Conservation (phyloP, 2,888 invertebrate species). For the Meteorus colon region DNA sequence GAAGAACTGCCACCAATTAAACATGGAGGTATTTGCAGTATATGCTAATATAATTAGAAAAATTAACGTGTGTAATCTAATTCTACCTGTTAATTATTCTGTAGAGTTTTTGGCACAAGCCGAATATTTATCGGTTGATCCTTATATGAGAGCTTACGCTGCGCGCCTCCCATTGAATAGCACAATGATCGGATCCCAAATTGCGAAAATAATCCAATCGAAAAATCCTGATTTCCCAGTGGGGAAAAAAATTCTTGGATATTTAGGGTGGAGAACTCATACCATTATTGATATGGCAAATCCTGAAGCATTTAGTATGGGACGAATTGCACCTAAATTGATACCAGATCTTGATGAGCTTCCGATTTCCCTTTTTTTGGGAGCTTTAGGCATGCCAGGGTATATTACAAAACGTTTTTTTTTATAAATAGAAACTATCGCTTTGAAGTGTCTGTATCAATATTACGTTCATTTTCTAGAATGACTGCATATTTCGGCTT, state of each 20-base stretch:
- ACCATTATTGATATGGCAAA: slow-evolving; percentile 72
- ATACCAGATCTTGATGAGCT: slow-evolving; percentile 78
- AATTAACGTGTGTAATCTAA: too few species aligned
- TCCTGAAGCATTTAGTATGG: rapidly evolving
- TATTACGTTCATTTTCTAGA: slow-evolving; percentile 69
- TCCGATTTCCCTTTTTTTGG: slow-evolving; percentile 79
- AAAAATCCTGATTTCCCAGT: slow-evolving; percentile 79
- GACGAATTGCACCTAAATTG: slow-evolving; percentile 63
- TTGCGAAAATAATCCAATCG: slow-evolving; percentile 81
- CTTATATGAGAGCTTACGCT: slow-evolving; percentile 81
- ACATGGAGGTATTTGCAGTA: slow-evolving; percentile 78
- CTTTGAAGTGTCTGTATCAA: background rate
- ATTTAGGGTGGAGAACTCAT: slow-evolving; percentile 82
- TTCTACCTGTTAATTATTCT: slow-evolving; percentile 29
- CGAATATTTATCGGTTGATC: slow-evolving; percentile 82
- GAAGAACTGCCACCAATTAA: slow-evolving; percentile 80
- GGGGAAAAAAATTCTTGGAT: slow-evolving; percentile 78
- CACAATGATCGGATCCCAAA: slow-evolving; percentile 83
- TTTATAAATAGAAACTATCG: background rate
- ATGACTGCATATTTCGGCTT: slow-evolving; percentile 86
- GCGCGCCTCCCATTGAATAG: slow-evolving; percentile 75
- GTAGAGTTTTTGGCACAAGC: slow-evolving; percentile 82
- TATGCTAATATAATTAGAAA: background rate
- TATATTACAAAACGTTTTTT: slow-evolving; percentile 64
- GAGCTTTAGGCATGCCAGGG: slow-evolving; percentile 84